Percentiles rank a stretch among this genome's conserved stretches.
Conservation (phyloP, 2,888 invertebrate species). For the Hyalella azteca region DNA sequence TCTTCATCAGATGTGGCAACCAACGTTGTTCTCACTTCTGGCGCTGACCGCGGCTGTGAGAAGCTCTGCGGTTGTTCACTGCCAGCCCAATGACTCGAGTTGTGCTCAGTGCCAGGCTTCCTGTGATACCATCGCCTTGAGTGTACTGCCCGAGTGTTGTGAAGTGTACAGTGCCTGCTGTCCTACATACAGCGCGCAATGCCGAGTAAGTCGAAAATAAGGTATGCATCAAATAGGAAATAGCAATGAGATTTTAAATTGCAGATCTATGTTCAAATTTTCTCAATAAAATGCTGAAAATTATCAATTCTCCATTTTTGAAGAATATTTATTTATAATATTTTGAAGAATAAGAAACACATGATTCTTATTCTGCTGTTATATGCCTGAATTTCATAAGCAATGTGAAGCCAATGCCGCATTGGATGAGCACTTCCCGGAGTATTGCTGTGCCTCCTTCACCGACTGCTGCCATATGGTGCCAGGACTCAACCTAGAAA, state of each 20-base stretch:
- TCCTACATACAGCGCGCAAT: slow-evolving; percentile 48
- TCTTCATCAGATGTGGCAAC: no score
- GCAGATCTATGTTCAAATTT: no score
- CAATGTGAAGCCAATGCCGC: slow-evolving; percentile 42
- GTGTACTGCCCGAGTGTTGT: slow-evolving; percentile 55
- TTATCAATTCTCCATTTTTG: no score
- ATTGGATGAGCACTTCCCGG: slow-evolving; percentile 54
- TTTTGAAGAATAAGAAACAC: no score
- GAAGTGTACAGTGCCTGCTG: slow-evolving; percentile 55
- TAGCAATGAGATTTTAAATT: no score
- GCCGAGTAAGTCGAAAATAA: slow-evolving; percentile 43
- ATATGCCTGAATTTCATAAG: no score
- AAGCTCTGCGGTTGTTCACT: slow-evolving; percentile 39
- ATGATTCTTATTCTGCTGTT: no score
- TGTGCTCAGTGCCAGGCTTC: slow-evolving; percentile 47
- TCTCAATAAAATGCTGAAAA: no score
- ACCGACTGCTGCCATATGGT: slow-evolving; percentile 56
- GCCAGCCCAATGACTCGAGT: slow-evolving; percentile 47
- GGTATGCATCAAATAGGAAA: no score
- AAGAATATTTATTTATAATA: no score
- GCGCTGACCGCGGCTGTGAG: no score
- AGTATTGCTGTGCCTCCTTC: slow-evolving; percentile 58
- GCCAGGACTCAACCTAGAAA: slow-evolving; percentile 46
- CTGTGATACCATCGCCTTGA: slow-evolving; percentile 40
- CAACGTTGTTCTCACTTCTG: no score